phyloP scores from a whole-genome alignment of 2,113 vertebrate genomes.

The Epinephelus cyanopodus region DNA sequence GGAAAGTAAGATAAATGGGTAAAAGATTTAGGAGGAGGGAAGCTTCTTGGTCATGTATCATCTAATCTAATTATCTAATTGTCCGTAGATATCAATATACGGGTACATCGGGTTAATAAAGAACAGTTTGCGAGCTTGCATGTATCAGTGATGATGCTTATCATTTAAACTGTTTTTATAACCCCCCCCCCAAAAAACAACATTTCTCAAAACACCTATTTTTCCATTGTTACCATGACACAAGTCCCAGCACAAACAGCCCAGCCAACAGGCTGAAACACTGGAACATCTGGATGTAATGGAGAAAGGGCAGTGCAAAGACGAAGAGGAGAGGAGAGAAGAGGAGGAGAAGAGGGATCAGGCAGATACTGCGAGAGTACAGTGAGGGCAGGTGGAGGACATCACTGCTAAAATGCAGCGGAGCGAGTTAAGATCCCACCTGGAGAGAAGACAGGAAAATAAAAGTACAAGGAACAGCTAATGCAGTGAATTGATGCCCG shows the following conservation, averaged over 20 bases:
- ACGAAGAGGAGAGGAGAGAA: conserved; percentile 16
- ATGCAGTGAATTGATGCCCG: background rate
- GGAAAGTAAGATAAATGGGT: conserved; percentile 32
- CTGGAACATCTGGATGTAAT: conserved; percentile 81
- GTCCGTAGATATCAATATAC: background rate
- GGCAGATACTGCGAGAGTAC: conserved; percentile 14
- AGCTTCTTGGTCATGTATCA: background rate
- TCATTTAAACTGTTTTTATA: conserved; percentile 56
- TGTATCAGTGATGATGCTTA: conserved; percentile 28
- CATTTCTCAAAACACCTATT: conserved; percentile 55
- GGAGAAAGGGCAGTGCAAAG: conserved; percentile 68
- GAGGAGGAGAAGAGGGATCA: conserved; percentile 30
- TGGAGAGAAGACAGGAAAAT: conserved; percentile 8
- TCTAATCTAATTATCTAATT: conserved; percentile 19
- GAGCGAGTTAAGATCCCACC: background rate
- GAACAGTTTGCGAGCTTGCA: background rate
- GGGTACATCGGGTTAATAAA: background rate
- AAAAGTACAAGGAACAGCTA: background rate
- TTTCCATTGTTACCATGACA: conserved; percentile 76
- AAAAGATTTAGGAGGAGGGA: background rate
- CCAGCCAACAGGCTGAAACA: conserved; percentile 66
- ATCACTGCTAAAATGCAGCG: conserved; percentile 3
- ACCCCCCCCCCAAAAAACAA: conserved; percentile 9
- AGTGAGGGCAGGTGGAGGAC: conserved; percentile 49
- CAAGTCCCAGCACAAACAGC: conserved; percentile 59